Evolutionary conservation across 2,113 vertebrate genomes (phyloP).

Genomic region (Dipodomys spectabilis): DNA sequence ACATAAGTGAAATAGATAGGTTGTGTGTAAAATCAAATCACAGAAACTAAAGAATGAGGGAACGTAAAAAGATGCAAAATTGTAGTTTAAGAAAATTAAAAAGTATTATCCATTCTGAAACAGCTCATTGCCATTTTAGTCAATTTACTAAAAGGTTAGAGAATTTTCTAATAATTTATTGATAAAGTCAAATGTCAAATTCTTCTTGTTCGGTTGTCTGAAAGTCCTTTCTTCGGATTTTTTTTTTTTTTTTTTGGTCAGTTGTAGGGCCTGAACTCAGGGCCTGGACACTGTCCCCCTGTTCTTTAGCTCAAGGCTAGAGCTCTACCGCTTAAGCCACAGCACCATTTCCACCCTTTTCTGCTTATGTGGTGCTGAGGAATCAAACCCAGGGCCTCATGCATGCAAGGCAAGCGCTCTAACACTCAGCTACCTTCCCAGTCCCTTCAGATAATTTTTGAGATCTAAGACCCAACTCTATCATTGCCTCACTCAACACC

Average conservation of each 20-base stretch:
- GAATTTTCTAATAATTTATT: background rate
- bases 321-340: no score
- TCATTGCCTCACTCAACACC: background rate
- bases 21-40: background rate
- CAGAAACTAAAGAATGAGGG: background rate
- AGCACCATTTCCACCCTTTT: no score
- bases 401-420: no score
- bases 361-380: no score
- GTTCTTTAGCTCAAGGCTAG: no score
- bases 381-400: no score
- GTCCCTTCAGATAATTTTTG: no score
- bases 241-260: background rate
- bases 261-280: no score
- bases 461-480: background rate
- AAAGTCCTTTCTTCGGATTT: background rate
- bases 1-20: background rate
- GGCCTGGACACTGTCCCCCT: no score
- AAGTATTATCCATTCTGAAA: background rate
- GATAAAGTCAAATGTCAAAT: background rate
- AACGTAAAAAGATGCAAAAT: background rate
- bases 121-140: background rate
- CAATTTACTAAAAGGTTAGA: background rate
- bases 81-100: background rate
- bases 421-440: no score
- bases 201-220: background rate